Percentiles rank a stretch among this genome's conserved stretches.
Conservation (phyloP, 2,888 invertebrate genomes). For the Leucoma salicis region DNA sequence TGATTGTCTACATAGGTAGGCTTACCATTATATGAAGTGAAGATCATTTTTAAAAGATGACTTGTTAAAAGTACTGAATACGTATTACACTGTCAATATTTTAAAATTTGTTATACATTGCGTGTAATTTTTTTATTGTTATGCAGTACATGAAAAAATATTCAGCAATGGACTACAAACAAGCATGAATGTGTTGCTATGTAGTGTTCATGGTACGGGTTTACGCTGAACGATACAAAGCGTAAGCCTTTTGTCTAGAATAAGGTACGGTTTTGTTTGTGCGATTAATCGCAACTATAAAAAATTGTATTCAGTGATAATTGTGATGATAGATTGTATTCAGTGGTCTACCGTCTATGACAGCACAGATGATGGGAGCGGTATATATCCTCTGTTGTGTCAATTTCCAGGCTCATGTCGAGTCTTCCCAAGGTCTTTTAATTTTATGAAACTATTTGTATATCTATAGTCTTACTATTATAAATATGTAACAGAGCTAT, state of each 20-base stretch:
- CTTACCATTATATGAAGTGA: too few relatives aligned
- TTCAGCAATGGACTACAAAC: constrained; percentile 43
- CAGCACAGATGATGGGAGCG: too few relatives aligned
- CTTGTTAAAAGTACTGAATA: constrained; percentile 44
- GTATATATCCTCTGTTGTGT: too few relatives aligned
- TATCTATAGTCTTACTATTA: too few relatives aligned
- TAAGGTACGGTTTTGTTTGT: constrained; percentile 46
- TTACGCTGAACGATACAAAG: constrained; percentile 79
- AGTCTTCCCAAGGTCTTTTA: too few relatives aligned
- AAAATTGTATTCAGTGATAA: too few relatives aligned
- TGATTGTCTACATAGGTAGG: too few relatives aligned
- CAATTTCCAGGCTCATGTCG: too few relatives aligned
- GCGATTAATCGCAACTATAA: constrained; percentile 21
- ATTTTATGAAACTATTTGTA: too few relatives aligned
- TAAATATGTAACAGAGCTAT: too few relatives aligned
- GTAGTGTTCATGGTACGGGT: constrained; percentile 51
- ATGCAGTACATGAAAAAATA: neutral
- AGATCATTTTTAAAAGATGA: constrained; percentile 62
- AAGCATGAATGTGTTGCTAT: constrained; percentile 27
- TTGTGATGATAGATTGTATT: too few relatives aligned
- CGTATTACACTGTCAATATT: constrained; percentile 51
- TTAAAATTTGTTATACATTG: constrained; percentile 40
- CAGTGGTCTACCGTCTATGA: too few relatives aligned
- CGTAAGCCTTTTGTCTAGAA: constrained; percentile 78
- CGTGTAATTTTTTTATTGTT: constrained; percentile 10